phyloP scores from a whole-genome alignment of 2,113 vertebrate genomes.

The Gymnarchus niloticus region DNA sequence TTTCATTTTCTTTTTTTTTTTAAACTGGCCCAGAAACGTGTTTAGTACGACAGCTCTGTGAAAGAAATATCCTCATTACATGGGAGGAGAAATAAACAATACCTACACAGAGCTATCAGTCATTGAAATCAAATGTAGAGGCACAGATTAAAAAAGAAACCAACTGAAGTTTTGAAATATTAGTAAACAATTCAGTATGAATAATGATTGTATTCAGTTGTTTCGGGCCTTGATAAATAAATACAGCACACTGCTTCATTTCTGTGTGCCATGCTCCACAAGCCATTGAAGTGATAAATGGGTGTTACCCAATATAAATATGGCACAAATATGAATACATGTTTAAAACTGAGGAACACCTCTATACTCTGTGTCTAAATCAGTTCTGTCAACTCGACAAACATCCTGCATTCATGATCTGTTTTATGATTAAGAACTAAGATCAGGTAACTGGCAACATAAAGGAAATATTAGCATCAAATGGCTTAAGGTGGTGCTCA shows the following conservation, averaged over 20 bases:
- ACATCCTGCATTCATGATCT: background rate
- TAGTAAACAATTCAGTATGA: slow-evolving; percentile 62
- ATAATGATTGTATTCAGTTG: slow-evolving; percentile 51
- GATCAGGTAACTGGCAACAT: background rate
- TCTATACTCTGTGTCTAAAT: background rate
- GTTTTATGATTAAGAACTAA: background rate
- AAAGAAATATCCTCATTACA: slow-evolving; percentile 60
- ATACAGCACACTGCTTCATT: background rate
- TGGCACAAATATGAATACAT: background rate
- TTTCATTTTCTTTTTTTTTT: slow-evolving; percentile 54
- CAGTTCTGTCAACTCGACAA: background rate
- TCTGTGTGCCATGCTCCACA: background rate
- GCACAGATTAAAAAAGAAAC: slow-evolving; percentile 68
- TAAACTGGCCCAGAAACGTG: slow-evolving; percentile 29
- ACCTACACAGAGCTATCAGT: slow-evolving; percentile 67
- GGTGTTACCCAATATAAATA: background rate
- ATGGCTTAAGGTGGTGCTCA: background rate
- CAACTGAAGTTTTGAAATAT: slow-evolving; percentile 61
- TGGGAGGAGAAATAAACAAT: slow-evolving; percentile 66
- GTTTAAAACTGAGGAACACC: background rate
- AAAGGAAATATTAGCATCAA: background rate
- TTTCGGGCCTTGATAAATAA: background rate
- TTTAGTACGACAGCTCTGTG: slow-evolving; percentile 38
- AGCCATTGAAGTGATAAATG: background rate
- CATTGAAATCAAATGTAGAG: slow-evolving; percentile 46